Evolutionary conservation across 1,140 invertebrate species (phyloP), one percentile per base, ranked within the genome.

Genomic region (Radopholus similis): DNA sequence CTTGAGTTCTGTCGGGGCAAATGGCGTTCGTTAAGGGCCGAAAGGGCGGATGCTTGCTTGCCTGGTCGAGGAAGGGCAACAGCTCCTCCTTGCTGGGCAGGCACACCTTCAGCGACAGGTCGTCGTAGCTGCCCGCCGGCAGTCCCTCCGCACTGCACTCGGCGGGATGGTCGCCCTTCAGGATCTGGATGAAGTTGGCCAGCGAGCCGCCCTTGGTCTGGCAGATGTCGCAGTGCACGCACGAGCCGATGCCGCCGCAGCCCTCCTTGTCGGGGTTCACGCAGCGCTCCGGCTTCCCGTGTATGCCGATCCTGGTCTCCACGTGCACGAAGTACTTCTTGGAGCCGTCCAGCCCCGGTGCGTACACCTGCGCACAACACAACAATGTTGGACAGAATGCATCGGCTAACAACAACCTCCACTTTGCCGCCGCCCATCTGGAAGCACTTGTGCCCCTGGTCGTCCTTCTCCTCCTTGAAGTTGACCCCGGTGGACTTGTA

Each of bases 181-280:
- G 78, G 44, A 80, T 80, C 71, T 80, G 81, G 18, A 80, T 80
- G 60, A 83, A 80, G 70, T 78, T 83, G 44, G 67, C 65, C 23
- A 83, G 54, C 2, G 58, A 63, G 32, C 81, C 81, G 59, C 81
- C 81, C 66, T 75, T 75, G 2, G 62, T 77, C 21, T 69, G 68
- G 68, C 78, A 80, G 53, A 80, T 83, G 55, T 80, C 78, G 57
- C 78, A 80, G 47, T 80, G 78, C 23, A 80, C 78, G 70, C 78
- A 81, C 15, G 77, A 82, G 44, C 78, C 78, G 23, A 81, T 82
- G 34, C 78, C 78, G 26, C 81, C 81, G 57, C 78, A 81, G 30
- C 78, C 78, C 18, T 81, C 77, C 37, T 73, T 64, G 44, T 82
- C 78, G 5, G 80, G 71, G 70, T 81, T 81, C 2, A 82, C 80